Evolutionary conservation across 1,140 invertebrate genomes (phyloP).

Genomic region (Halyomorpha halys): DNA sequence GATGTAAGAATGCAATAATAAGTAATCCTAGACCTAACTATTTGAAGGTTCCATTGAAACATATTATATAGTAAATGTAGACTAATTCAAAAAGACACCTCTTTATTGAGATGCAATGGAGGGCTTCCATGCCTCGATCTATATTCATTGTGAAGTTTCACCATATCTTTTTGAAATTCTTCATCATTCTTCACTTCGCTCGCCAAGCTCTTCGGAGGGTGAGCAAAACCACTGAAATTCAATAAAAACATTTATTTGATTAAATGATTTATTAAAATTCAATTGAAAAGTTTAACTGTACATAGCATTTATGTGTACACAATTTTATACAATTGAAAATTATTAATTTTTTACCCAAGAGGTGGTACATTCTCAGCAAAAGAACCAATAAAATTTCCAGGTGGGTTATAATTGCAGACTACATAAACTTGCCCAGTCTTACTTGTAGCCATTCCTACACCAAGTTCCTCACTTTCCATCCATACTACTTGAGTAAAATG

Average conservation of each 20-base stretch:
- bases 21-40: neutral
- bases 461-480: conserved; percentile 61
- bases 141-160: conserved; percentile 66
- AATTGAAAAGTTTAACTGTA: neutral
- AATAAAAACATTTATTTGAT: neutral
- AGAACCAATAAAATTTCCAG: conserved; percentile 60
- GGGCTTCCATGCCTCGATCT: conserved; percentile 56
- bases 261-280: neutral
- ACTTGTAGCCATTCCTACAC: conserved; percentile 60
- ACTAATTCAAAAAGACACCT: conserved; percentile 40
- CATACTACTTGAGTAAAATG: conserved; percentile 40
- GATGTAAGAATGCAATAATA: neutral
- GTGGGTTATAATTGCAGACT: conserved; percentile 75
- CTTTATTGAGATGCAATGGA: conserved; percentile 54
- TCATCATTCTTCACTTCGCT: conserved; percentile 27
- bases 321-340: too few species aligned
- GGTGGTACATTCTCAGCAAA: conserved; percentile 51
- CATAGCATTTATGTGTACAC: too few species aligned
- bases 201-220: conserved; percentile 13
- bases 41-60: too few species aligned
- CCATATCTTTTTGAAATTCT: conserved; percentile 48
- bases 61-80: too few species aligned
- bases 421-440: conserved; percentile 63
- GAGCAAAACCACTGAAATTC: conserved; percentile 14
- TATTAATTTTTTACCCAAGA: too few species aligned